Base-by-base conservation (phyloP, 2,888 invertebrate species). In the Allygus modestus region DNA sequence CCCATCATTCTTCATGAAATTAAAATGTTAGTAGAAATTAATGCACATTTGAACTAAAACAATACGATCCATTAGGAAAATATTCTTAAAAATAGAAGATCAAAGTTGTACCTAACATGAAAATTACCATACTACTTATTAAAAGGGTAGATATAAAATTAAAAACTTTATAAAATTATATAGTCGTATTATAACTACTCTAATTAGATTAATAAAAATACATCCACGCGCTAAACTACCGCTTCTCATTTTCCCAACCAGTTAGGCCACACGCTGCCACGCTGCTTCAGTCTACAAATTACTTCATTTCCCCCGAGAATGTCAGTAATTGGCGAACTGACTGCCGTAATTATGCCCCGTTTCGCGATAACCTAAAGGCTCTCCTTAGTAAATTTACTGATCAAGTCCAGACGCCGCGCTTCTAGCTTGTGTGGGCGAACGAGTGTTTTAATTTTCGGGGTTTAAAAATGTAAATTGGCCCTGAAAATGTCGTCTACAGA, bases 251-350 rank as follows among this genome's bases (percentile, higher is more conserved):
- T 65, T 20, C 12, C 31, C 65, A 15, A 28, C 65, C 65, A 31
- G 65, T 65, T 15, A 15, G 65, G 20, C 28, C 65, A 65, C 65
- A 65, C 65, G 15, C 28, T 28, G 65, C 0, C 65, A 65, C 65
- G 15, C 28, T 28, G 65, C 0, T 11, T 65, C 20, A 15, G 65
- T 65, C 28, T 65, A 65, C 65, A 65, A 65, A 65, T 65, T 65
- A 31, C 65, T 65, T 65, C 5, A 65, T 65, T 65, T 65, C 28
- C 28, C 9, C 23, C 28, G 31, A 15, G 31, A 15, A 4, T 5
- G 1, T 65, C 65, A 17, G 65, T 65, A 65, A 65, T 65, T 65
- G 65, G 65, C 65, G 65, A 17, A 65, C 28, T 65, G 65, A 65
- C 28, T 9, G 65, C 17, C 65, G 17, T 51, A 26, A 65, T 65